Conservation (phyloP, 2,113 vertebrate genomes). For the Empidonax alnorum region DNA sequence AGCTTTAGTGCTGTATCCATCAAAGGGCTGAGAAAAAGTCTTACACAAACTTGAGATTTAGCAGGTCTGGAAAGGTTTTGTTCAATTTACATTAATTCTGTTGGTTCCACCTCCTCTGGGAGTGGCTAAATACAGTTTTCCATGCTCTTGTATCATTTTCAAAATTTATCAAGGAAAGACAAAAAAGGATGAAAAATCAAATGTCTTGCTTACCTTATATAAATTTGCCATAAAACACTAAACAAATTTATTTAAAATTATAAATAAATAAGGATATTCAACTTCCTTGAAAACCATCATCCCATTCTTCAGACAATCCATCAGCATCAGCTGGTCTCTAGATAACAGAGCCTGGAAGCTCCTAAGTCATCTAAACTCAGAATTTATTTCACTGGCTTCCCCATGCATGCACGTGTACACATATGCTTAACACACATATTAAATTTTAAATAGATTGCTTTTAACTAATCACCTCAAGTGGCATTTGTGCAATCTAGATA, state of each 20-base stretch:
- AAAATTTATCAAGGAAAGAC: neutral
- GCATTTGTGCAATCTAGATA: slow-evolving; percentile 54
- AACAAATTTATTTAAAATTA: neutral
- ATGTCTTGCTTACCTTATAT: neutral
- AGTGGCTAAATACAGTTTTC: neutral
- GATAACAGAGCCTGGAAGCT: neutral
- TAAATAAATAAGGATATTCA: neutral
- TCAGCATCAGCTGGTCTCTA: neutral
- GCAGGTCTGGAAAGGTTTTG: neutral
- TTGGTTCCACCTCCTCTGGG: neutral
- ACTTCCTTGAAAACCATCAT: neutral
- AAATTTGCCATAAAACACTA: neutral
- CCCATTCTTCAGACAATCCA: neutral
- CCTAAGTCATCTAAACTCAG: neutral
- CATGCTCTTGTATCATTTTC: neutral
- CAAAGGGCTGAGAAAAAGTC: neutral
- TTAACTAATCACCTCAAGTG: slow-evolving; percentile 58
- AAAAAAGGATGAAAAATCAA: neutral
- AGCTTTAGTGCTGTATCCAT: neutral
- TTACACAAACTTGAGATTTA: neutral
- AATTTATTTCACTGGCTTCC: neutral
- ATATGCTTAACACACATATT: neutral
- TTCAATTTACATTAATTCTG: neutral
- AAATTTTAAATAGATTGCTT: slow-evolving; percentile 48
- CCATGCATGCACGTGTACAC: neutral